Evolutionary conservation across 2,888 invertebrate species (phyloP), one percentile per base, ranked within the genome.

Genomic region (Steinernema carpocapsae): DNA sequence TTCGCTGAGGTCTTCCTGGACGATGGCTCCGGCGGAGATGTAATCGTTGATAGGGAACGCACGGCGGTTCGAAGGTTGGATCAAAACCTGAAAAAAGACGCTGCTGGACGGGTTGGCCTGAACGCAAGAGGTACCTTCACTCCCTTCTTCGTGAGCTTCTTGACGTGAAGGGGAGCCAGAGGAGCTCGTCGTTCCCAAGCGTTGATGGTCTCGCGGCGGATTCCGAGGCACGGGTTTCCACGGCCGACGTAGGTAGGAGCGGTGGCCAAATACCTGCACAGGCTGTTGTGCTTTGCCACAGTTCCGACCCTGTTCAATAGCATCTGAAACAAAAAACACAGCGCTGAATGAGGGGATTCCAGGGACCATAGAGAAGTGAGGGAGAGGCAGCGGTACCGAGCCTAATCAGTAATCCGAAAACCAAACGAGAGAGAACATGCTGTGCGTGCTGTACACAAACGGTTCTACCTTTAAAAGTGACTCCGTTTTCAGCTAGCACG

Each of bases 21-120:
- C 92, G 17, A 92, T 91, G 0, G 97, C 99, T 0, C 99, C 99
- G 1, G 95, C 93, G 81, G 92, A 93, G 79, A 94, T 91, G 88
- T 99, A 99, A 0, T 93, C 91, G 93, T 93, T 88, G 74, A 97
- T 95, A 0, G 97, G 97, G 89, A 97, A 99, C 0, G 99, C 96
- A 71, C 99, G 91, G 78, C 99, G 91, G 88, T 99, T 99, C 75
- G 97, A 97, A 0, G 99, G 97, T 88, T 99, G 99, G 0, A 99
- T 95, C 71, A 99, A 93, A 71, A 99, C 97, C 79, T 88, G 37
- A 10, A 6, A 88, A 37, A 82, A 74, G 17, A 56, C n/a, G 10
- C 26, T 12, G 22, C 7, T 22, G 12, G 19, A 12, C 19, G n/a
- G n/a, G 12, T 56, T 56, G 19, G 22, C 26, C 56, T 2, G 4